These are phyloP conservation scores for Jordanella pulchra DNA, from an alignment of 2,797 vertebrate genomes.

Conservation along the genomic window DNA sequence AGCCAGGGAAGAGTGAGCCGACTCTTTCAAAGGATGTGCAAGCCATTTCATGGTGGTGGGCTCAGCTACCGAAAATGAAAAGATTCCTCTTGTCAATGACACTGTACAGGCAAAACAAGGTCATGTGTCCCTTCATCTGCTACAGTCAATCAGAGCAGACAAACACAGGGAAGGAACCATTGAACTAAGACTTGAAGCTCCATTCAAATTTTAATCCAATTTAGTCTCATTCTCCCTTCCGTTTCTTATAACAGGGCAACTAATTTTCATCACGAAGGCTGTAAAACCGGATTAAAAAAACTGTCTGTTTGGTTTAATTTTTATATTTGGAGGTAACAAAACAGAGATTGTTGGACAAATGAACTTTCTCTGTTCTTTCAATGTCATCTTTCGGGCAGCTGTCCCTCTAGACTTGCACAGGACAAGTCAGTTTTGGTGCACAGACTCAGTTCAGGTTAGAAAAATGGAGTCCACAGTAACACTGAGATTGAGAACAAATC, in stretches of 20 bases:
- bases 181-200: conserved; percentile 5
- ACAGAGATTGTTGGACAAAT: conserved; percentile 13
- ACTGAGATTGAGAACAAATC: conserved; percentile 25
- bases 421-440: conserved; percentile 16
- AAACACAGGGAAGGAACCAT: conserved; percentile 5
- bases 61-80: conserved; percentile 53
- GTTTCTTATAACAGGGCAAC: conserved; percentile 19
- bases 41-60: conserved; percentile 60
- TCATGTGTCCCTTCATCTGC: conserved; percentile 42
- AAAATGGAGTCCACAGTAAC: conserved; percentile 31
- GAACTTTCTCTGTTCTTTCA: background rate
- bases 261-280: conserved; percentile 25
- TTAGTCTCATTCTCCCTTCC: conserved; percentile 26
- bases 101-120: conserved; percentile 39
- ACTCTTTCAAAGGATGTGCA: conserved; percentile 35
- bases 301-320: conserved; percentile 25
- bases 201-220: conserved; percentile 22
- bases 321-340: conserved; percentile 10
- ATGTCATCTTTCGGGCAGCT: conserved; percentile 34
- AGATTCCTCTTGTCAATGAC: conserved; percentile 53
- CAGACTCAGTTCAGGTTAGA: conserved; percentile 40
- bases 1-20: conserved; percentile 43
- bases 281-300: conserved; percentile 30
- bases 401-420: conserved; percentile 18
- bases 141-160: conserved; percentile 18